These are phyloP conservation scores for Trichogramma evanescens DNA, from an alignment of 2,888 invertebrate genomes.

Conservation along the genomic window DNA sequence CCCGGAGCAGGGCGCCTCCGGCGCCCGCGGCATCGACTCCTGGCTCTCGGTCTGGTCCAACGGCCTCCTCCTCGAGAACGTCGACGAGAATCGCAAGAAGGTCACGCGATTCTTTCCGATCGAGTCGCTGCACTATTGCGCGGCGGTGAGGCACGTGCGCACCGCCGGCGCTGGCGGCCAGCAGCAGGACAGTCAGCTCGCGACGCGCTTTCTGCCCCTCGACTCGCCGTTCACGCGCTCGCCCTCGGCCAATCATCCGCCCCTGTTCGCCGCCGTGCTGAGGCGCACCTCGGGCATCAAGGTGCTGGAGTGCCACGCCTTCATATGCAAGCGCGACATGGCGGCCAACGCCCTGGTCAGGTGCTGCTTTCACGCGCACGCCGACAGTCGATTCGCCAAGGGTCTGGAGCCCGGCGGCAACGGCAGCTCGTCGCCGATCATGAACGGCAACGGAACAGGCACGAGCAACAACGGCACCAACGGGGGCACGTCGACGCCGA, in stretches of 20 bases:
- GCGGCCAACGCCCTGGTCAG: conserved; percentile 96
- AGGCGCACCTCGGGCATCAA: conserved; percentile 94
- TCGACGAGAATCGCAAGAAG: conserved; percentile 89
- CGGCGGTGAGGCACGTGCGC: conserved; percentile 81
- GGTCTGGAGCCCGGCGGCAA: conserved; percentile 45
- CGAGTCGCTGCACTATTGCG: conserved; percentile 90
- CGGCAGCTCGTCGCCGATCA: conserved; percentile 24
- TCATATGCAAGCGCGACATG: conserved; percentile 92
- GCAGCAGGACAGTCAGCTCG: conserved; percentile 51
- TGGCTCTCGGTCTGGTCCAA: conserved; percentile 97
- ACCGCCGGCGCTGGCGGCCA: conserved; percentile 40
- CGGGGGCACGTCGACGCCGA: conserved; percentile 35
- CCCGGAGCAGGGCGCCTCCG: conserved; percentile 85
- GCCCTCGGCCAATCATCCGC: conserved; percentile 88
- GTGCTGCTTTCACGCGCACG: conserved; percentile 96
- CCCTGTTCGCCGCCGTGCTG: conserved; percentile 92
- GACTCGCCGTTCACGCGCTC: conserved; percentile 94
- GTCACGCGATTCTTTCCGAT: conserved; percentile 94
- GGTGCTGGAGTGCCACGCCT: conserved; percentile 97
- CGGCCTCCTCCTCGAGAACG: conserved; percentile 89
- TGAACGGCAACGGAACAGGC: conserved; percentile 57
- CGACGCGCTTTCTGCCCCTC: conserved; percentile 84
- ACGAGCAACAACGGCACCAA: conserved; percentile 66
- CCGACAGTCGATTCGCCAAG: conserved; percentile 88
- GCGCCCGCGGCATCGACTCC: conserved; percentile 86